Percentiles rank a stretch among this genome's conserved stretches.
Conservation (phyloP, 2,888 invertebrate genomes). For the Nowickia ferox region DNA sequence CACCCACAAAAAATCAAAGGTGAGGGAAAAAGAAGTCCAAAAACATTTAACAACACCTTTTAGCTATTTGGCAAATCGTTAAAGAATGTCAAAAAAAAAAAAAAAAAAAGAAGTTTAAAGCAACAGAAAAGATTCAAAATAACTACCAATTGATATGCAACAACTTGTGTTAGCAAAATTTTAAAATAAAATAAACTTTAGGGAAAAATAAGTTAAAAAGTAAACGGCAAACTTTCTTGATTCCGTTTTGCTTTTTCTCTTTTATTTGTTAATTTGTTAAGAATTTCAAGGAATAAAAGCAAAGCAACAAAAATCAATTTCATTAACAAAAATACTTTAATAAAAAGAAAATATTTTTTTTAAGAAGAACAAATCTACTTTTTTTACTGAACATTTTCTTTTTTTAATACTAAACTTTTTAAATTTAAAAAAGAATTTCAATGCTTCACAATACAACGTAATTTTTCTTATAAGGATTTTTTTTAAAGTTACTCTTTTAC, state of each 20-base stretch:
- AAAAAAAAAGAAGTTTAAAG: constrained; percentile 7
- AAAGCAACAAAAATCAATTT: constrained; percentile 35
- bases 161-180: constrained; percentile 20
- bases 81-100: not conserved
- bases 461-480: no score
- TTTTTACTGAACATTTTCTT: no score
- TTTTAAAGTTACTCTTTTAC: no score
- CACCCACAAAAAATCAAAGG: not conserved
- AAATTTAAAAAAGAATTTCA: no score
- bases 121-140: not conserved
- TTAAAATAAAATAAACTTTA: not conserved
- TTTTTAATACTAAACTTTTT: no score
- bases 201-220: not conserved
- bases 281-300: not conserved
- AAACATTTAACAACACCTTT: constrained; percentile 50
- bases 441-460: no score
- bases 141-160: constrained; percentile 23
- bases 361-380: no score
- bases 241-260: not conserved
- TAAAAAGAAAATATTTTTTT: no score
- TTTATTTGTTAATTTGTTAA: not conserved
- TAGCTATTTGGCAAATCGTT: not conserved
- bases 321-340: constrained; percentile 45
- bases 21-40: not conserved
- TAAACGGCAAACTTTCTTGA: constrained; percentile 7